Evolutionary conservation across 2,888 invertebrate genomes (phyloP), one percentile per base, ranked within the genome.

Genomic region (Eutolmus rufibarbis): DNA sequence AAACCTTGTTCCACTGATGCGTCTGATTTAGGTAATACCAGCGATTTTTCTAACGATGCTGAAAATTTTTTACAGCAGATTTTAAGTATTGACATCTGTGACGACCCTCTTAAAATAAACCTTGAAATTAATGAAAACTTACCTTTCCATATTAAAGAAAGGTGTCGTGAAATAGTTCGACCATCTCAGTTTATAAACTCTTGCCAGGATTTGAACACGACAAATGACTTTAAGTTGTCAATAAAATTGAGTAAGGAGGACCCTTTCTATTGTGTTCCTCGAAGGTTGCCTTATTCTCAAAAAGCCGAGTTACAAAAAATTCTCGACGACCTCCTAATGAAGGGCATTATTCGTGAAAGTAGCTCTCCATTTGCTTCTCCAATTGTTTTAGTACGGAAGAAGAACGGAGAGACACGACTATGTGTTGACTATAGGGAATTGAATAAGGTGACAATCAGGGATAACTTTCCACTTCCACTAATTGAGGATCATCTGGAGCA

Each of bases 401-500:
- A 51, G 51, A 51, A 51, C 5, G 51, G 16, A 3, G n/a, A 51
- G 5, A 4, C 0, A 5, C 51, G 51, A 4, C 5, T 51, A 51
- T 51, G 51, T 1, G n/a, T 51, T 5, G 51, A 51, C 3, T 51
- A 51, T 51, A 51, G 16, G 16, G 51, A 51, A 51, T 5, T 51
- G 1, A 51, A 51, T 4, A 51, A 51, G 16, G 51, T 51, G 1
- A 51, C 51, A 5, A 1, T 51, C 51, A 87, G 86, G 2, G 89
- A 89, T 74, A 89, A 89, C 37, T 88, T 87, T 34, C 88, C 89
- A 2, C 7, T 88, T 0, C 88, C 89, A 2, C 40, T 89, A 19
- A 88, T 86, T 12, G 84, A 89, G 12, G 88, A 88, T 79, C 88
- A 88, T 56, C 31, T 89, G 7, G 88, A 89, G 8, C 51, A 86